Percentiles rank a stretch among this genome's conserved stretches.
phyloP scores from a whole-genome alignment of 2,797 vertebrate species.

The Cottoperca gobio region DNA sequence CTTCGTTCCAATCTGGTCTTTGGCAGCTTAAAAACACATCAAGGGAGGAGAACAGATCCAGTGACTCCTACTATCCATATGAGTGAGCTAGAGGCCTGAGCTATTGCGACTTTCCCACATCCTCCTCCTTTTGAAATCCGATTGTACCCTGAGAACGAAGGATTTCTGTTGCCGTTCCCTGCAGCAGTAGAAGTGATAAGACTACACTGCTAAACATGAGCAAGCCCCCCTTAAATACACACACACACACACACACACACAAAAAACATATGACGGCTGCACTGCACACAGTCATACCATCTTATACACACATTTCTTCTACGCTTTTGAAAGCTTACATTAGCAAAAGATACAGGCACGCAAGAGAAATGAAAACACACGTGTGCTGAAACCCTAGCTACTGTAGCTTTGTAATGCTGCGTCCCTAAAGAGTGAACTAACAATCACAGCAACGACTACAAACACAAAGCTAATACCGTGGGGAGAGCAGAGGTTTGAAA shows the following conservation, averaged over 20 bases:
- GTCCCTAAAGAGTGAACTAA: slow-evolving; percentile 51
- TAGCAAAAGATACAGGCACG: slow-evolving; percentile 53
- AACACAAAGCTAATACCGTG: slow-evolving; percentile 8
- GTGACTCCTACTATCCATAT: slow-evolving; percentile 81
- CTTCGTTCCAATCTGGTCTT: slow-evolving; percentile 86
- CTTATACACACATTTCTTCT: slow-evolving; percentile 41
- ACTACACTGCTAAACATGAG: slow-evolving; percentile 46
- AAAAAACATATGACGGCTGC: slow-evolving; percentile 31
- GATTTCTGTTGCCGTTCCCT: slow-evolving; percentile 74
- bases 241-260: slow-evolving; percentile 6
- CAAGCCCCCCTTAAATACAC: slow-evolving; percentile 27
- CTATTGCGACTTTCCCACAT: slow-evolving; percentile 66
- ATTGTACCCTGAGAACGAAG: slow-evolving; percentile 84
- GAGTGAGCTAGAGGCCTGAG: slow-evolving; percentile 79
- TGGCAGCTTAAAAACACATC: slow-evolving; percentile 93
- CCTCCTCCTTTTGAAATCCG: slow-evolving; percentile 43
- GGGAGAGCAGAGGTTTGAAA: slow-evolving; percentile 44
- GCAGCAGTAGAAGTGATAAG: slow-evolving; percentile 75
- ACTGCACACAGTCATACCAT: slow-evolving; percentile 18
- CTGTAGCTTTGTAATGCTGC: slow-evolving; percentile 39
- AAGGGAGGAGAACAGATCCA: slow-evolving; percentile 92
- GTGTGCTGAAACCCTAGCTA: slow-evolving; percentile 45
- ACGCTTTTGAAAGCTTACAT: slow-evolving; percentile 31
- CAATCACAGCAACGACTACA: slow-evolving; percentile 35
- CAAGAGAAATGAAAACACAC: slow-evolving; percentile 41